Evolutionary conservation across 2,113 vertebrate genomes (phyloP).

Genomic region (Aphelocoma coerulescens): DNA sequence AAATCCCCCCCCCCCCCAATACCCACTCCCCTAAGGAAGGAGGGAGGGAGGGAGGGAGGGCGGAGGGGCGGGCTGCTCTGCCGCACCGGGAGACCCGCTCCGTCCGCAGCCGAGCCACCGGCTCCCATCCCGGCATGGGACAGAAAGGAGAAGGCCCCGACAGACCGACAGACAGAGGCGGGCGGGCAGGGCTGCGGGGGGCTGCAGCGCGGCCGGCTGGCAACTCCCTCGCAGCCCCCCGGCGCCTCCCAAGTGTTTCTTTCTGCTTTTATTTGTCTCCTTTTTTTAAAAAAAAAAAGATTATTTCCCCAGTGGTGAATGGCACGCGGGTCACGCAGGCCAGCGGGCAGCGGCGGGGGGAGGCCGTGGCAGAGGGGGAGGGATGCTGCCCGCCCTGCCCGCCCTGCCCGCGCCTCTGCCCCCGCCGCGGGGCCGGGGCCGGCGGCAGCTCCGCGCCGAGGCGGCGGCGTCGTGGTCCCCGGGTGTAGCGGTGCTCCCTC

Average conservation of each 20-base stretch:
- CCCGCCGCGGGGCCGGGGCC: constrained; percentile 16
- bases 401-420: background rate
- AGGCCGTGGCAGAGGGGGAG: background rate
- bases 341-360: background rate
- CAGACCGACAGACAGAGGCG: background rate
- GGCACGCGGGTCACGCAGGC: background rate
- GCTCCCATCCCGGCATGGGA: constrained; percentile 25
- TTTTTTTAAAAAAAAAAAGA: too few relatives aligned
- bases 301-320: background rate
- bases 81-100: constrained; percentile 12
- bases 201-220: background rate
- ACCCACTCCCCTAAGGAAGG: background rate
- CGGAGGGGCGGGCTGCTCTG: background rate
- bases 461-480: background rate
- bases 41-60: background rate
- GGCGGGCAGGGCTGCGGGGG: background rate
- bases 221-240: background rate
- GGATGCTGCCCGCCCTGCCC: background rate
- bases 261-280: background rate
- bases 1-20: background rate
- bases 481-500: constrained; percentile 1
- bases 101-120: background rate
- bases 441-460: background rate
- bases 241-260: background rate
- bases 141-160: background rate